Percentiles rank a stretch among this genome's conserved stretches.
Evolutionary conservation across 1,140 invertebrate species (phyloP).

Genomic region (Eriosoma lanigerum): DNA sequence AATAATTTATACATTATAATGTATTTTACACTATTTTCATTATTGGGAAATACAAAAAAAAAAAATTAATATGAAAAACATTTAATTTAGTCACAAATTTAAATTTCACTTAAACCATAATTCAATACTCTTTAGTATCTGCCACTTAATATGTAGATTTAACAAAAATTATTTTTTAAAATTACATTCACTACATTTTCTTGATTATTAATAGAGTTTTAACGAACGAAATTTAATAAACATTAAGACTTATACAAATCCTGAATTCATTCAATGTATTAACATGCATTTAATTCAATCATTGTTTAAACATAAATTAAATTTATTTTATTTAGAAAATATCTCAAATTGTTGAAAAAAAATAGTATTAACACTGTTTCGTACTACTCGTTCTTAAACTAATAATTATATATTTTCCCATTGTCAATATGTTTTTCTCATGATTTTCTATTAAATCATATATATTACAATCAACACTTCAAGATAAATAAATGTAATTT

Average conservation of each 20-base stretch:
- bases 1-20: background rate
- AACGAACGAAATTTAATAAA: background rate
- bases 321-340: background rate
- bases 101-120: background rate
- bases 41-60: background rate
- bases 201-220: background rate
- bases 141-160: background rate
- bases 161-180: background rate
- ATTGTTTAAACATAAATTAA: background rate
- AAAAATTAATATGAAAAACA: background rate
- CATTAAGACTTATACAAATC: background rate
- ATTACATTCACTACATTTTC: conserved; percentile 4
- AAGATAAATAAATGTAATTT: background rate
- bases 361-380: no score
- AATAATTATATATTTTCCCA: background rate
- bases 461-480: background rate
- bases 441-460: background rate
- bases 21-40: background rate
- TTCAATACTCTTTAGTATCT: background rate
- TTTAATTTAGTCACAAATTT: background rate
- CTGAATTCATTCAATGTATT: no score
- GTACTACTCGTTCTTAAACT: background rate
- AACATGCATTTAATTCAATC: background rate
- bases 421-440: conserved; percentile 13
- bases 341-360: no score